Conservation (phyloP, 2,888 invertebrate species). For the Deilephila elpenor region DNA sequence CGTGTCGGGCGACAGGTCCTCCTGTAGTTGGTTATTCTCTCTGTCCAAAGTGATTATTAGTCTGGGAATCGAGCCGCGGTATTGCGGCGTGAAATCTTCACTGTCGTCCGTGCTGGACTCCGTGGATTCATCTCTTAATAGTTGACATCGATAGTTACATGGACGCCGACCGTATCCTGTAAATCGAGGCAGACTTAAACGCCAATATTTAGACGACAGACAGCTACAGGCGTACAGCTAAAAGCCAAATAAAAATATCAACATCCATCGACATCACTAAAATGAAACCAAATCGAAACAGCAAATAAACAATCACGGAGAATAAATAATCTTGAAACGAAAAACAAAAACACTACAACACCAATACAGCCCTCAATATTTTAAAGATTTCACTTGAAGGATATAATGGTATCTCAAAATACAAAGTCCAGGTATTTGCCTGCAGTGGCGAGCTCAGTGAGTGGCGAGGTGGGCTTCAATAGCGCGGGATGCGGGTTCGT, state of each 20-base stretch:
- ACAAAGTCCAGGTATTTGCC: constrained; percentile 55
- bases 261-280: not conserved
- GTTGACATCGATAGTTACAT: constrained; percentile 62
- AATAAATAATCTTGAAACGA: not conserved
- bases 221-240: constrained; percentile 29
- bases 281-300: constrained; percentile 1
- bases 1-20: constrained; percentile 73
- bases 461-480: constrained; percentile 70
- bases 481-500: constrained; percentile 78
- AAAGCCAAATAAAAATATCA: constrained; percentile 37
- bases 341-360: constrained; percentile 4
- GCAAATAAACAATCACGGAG: constrained; percentile 7
- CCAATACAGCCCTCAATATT: not conserved
- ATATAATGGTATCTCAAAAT: not conserved
- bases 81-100: constrained; percentile 63
- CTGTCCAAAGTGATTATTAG: constrained; percentile 74
- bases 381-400: not conserved
- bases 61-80: constrained; percentile 75
- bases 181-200: constrained; percentile 56
- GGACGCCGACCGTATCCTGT: constrained; percentile 72
- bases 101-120: constrained; percentile 78
- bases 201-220: constrained; percentile 34
- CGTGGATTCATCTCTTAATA: constrained; percentile 68
- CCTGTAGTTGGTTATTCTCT: constrained; percentile 71
- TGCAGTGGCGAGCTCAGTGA: constrained; percentile 79